Evolutionary conservation across 2,888 invertebrate species (phyloP), one percentile per base, ranked within the genome.

Genomic region (Melangyna quadrimaculata): DNA sequence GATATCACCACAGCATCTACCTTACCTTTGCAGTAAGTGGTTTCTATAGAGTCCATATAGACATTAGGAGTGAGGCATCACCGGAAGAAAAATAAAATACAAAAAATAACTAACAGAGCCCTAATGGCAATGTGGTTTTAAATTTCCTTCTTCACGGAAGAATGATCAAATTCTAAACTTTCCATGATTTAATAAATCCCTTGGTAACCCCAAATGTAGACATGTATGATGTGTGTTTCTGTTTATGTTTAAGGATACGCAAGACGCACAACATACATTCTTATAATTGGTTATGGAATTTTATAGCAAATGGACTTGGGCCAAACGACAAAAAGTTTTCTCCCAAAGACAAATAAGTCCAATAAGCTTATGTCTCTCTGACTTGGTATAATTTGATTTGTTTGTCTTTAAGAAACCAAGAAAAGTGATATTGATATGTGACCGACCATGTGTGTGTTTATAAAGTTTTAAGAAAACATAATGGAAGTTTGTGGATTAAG

Each of bases 91-190:
- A 17, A 48, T 17, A 17, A 22, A 67, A 43, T 9, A 48, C 1
- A 48, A 19, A 48, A 4, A 51, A 14, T 10, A 59, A 32, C 40
- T 32, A 61, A 45, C 43, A 27, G 67, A 70, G 53, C 80, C 75
- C 72, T 86, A 86, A 86, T 86, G 77, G 81, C 86, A 80, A 86
- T 80, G 86, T 81, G 86, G 86, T 86, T 86, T 86, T 86, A 81
- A 86, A 86, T 86, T 86, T 86, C 86, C 86, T 78, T 35, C 79
- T 70, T 79, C 24, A 74, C 79, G 83, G 83, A 24, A 69, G 53
- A 74, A 35, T 83, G 81, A 86, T 77, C 81, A 77, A 86, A 67
- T 67, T 67, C 35, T 67, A 51, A 67, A 67, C 67, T 67, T 67
- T 67, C 24, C 24, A 29, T 67, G 67, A 67, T 67, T 67, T 35